Base-by-base conservation (phyloP, 2,888 invertebrate genomes). In the Melanchra persicariae region DNA sequence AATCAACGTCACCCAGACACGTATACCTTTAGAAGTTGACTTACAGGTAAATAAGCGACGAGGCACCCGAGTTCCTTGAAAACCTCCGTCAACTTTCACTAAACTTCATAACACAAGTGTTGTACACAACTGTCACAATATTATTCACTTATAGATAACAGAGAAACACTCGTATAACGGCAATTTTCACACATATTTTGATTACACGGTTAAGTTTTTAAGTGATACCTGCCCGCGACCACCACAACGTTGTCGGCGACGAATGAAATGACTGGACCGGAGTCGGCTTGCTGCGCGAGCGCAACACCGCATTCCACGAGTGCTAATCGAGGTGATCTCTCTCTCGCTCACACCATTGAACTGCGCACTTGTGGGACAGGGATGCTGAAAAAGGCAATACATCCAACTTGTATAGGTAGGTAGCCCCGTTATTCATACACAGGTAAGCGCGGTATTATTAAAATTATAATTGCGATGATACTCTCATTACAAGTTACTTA, bases 51-150 rank as follows among this genome's bases (percentile, higher is more conserved):
- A 93, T 92, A 93, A 85, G 88, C 87, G 88, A 85, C 88, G 89
- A 91, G 89, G 90, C 92, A 90, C 91, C 92, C 88, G 89, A 92
- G 91, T 93, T 92, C 91, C 92, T 92, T 90, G 87, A 87, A 87
- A 90, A 88, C 87, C 91, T 90, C 90, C 92, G 93, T 94, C 93
- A 95, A 93, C 93, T 92, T 89, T 92, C 93, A 91, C 91, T 89
- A 89, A 93, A 92, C 93, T 92, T 93, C 95, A 96, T 96, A 94
- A 93, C 95, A 95, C 93, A 93, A 89, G 87, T 90, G 90, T 91
- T 88, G 77, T 85, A 85, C 93, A 93, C 94, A 88, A 88, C 87
- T 86, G 88, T 91, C 91, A 91, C 92, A 89, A 91, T 91, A 90
- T 89, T 90, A 93, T 88, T 89, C 94, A 94, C 94, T 91, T 87